phyloP scores from a whole-genome alignment of 1,140 invertebrate species.

The Coboldia fuscipes region DNA sequence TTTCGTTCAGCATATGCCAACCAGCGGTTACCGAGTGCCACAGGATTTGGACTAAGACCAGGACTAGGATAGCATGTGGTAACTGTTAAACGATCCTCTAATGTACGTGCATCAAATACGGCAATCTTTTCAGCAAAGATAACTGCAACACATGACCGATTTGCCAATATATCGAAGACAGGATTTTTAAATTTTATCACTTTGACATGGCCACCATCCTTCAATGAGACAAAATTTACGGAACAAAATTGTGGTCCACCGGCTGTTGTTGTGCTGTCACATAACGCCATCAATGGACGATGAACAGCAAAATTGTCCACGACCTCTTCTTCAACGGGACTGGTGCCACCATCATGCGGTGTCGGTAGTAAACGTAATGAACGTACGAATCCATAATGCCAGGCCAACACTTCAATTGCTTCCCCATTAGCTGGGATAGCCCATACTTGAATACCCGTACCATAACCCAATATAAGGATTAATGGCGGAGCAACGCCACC shows the following conservation, averaged over 20 bases:
- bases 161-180: conserved; percentile 68
- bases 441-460: conserved; percentile 56
- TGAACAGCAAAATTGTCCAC: conserved; percentile 47
- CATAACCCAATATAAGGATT: conserved; percentile 67
- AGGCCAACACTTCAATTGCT: conserved; percentile 76
- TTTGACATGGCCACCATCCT: conserved; percentile 70
- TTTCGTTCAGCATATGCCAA: conserved; percentile 68
- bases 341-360: conserved; percentile 26
- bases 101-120: conserved; percentile 69
- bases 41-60: conserved; percentile 62
- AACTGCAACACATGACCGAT: conserved; percentile 60
- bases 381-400: conserved; percentile 67
- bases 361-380: conserved; percentile 63
- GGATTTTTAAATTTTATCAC: conserved; percentile 83
- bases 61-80: conserved; percentile 79
- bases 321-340: conserved; percentile 22
- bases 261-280: conserved; percentile 40
- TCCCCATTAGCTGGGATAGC: conserved; percentile 55
- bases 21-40: conserved; percentile 68
- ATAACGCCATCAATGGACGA: conserved; percentile 69
- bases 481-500: conserved; percentile 44
- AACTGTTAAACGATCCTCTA: conserved; percentile 69
- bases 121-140: conserved; percentile 77
- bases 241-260: conserved; percentile 66
- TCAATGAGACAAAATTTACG: conserved; percentile 75